Base-by-base conservation (phyloP, 2,888 invertebrate genomes). In the Idaea straminata region DNA sequence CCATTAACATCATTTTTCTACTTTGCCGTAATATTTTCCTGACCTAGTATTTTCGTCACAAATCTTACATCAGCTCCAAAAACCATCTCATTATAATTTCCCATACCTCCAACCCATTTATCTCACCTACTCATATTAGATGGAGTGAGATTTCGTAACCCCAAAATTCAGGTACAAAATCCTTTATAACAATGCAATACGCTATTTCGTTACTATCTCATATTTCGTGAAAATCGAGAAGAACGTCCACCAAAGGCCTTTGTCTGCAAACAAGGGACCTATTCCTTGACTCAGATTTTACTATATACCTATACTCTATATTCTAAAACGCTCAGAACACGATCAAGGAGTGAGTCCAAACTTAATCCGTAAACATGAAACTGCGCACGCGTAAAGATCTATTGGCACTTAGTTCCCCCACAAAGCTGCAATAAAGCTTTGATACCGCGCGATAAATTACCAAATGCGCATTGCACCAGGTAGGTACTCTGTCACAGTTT, bases 171-270 rank as follows among this genome's bases (percentile, higher is more conserved):
- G 47, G 77, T 77, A 75, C 67, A 69, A 78, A 83, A 82, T 81
- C 77, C 74, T 71, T 68, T 70, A 78, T 76, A 77, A 79, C 77
- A 76, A 59, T 59, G 74, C 69, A 74, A 76, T 72, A 72, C 66
- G 76, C 70, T 75, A 80, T 81, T 83, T 82, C 80, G 80, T 79
- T 79, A 77, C 74, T 74, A 81, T 82, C 82, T 82, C 79, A 82
- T 82, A 81, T 86, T 83, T 83, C 80, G 81, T 80, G 78, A 80
- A 74, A 80, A 74, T 70, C 75, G 74, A 80, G 79, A 81, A 78
- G 74, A 80, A 77, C 74, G 74, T 74, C 74, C 75, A 75, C 77
- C 75, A 78, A 79, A 82, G 74, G 78, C 74, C 77, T 81, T 85
- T 86, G 84, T 85, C 81, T 77, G 78, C 74, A 80, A 81, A 81